These are phyloP conservation scores for Phalacrocorax aristotelis DNA, from an alignment of 2,113 vertebrate genomes.

Conservation along the genomic window DNA sequence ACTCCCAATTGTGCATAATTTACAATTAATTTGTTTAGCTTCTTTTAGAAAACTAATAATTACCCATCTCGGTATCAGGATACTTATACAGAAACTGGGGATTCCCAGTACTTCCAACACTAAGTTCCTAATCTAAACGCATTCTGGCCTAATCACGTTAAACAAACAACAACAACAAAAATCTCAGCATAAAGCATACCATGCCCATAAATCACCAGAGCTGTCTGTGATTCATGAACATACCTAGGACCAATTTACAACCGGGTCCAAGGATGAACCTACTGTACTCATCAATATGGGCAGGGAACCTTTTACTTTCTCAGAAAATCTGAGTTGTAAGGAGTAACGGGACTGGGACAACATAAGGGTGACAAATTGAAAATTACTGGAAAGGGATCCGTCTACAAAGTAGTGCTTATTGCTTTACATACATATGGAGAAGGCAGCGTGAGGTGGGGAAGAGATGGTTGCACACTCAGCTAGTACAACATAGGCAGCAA, in stretches of 20 bases:
- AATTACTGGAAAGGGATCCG: not conserved
- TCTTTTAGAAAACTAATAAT: not conserved
- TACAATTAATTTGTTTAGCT: not conserved
- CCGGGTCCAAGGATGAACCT: not conserved
- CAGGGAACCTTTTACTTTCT: not conserved
- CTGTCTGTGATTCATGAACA: not conserved
- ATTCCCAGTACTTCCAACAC: not conserved
- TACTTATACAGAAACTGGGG: not conserved
- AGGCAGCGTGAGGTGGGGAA: not conserved
- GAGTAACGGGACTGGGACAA: not conserved
- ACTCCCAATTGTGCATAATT: not conserved
- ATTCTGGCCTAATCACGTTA: not conserved
- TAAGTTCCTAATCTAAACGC: not conserved
- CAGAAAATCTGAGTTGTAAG: not conserved
- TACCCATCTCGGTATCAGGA: not conserved
- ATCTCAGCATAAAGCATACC: not conserved
- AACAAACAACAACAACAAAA: not conserved
- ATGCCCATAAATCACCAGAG: not conserved
- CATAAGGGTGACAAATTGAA: not conserved
- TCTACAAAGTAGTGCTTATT: not conserved
- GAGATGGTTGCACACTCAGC: not conserved
- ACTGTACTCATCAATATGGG: not conserved
- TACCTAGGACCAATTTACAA: not conserved
- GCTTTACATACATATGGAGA: not conserved
- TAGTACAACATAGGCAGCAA: rapidly evolving